Conservation (phyloP, 2,113 vertebrate species). For the Nycticryphes semicollaris region DNA sequence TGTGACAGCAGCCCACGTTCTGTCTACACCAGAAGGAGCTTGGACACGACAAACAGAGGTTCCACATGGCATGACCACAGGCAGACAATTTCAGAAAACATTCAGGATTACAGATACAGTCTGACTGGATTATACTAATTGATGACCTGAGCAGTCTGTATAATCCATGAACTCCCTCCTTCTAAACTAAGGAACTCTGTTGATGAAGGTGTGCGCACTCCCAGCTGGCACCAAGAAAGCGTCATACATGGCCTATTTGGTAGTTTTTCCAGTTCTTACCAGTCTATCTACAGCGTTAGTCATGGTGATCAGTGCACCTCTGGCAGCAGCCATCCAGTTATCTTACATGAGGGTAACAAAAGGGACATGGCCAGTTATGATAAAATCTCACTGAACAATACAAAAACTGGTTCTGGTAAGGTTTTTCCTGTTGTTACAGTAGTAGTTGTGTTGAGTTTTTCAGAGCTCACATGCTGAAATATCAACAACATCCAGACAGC, state of each 20-base stretch:
- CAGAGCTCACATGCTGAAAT: neutral
- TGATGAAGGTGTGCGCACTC: rapidly evolving
- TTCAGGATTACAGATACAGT: neutral
- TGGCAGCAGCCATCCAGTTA: neutral
- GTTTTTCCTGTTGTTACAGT: neutral
- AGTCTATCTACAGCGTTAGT: neutral
- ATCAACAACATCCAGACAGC: neutral
- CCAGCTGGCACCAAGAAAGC: rapidly evolving
- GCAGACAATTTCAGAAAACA: neutral
- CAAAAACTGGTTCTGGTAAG: neutral
- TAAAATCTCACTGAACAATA: neutral
- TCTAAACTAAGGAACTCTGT: neutral
- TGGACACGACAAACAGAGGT: neutral
- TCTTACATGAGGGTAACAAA: neutral
- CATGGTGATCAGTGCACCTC: neutral
- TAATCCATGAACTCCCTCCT: neutral
- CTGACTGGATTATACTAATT: neutral
- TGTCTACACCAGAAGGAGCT: constrained; percentile 20
- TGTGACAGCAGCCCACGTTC: neutral
- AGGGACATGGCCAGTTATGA: neutral
- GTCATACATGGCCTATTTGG: rapidly evolving
- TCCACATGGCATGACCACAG: neutral
- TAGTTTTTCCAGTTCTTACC: neutral
- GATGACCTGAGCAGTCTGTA: neutral
- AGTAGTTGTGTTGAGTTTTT: neutral